These are phyloP conservation scores for Polyboroides typus DNA, from an alignment of 2,797 vertebrate species.

Conservation along the genomic window DNA sequence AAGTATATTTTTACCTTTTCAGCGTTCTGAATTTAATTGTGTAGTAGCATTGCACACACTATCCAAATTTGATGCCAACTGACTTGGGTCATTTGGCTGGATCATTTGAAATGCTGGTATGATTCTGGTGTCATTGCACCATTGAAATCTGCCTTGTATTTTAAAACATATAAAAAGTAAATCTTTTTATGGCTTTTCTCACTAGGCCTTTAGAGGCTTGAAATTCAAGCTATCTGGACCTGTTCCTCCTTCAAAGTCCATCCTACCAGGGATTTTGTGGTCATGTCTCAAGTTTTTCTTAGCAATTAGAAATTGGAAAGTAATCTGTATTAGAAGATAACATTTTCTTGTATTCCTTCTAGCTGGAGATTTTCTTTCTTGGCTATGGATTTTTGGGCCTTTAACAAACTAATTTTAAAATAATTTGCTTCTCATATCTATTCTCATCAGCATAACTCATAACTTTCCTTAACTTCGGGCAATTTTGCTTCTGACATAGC, in stretches of 20 bases:
- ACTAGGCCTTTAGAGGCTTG: background rate
- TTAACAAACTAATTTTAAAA: background rate
- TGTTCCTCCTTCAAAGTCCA: background rate
- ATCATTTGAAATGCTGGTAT: background rate
- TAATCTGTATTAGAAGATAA: background rate
- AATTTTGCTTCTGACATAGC: rapidly evolving
- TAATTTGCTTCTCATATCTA: background rate
- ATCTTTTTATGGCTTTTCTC: background rate
- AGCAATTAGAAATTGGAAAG: background rate
- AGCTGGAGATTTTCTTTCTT: background rate
- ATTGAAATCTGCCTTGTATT: background rate
- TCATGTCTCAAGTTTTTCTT: background rate
- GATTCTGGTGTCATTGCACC: background rate
- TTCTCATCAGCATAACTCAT: background rate
- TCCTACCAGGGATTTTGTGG: background rate
- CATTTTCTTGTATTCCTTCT: background rate
- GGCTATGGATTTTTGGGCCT: background rate
- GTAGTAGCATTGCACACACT: background rate
- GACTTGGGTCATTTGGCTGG: background rate
- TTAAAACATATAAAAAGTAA: background rate
- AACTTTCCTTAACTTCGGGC: background rate
- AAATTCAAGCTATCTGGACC: background rate
- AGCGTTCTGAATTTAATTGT: background rate
- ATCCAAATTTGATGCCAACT: background rate
- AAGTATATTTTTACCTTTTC: background rate